phyloP scores from a whole-genome alignment of 1,140 invertebrate genomes.

The Lanistes nyassanus region DNA sequence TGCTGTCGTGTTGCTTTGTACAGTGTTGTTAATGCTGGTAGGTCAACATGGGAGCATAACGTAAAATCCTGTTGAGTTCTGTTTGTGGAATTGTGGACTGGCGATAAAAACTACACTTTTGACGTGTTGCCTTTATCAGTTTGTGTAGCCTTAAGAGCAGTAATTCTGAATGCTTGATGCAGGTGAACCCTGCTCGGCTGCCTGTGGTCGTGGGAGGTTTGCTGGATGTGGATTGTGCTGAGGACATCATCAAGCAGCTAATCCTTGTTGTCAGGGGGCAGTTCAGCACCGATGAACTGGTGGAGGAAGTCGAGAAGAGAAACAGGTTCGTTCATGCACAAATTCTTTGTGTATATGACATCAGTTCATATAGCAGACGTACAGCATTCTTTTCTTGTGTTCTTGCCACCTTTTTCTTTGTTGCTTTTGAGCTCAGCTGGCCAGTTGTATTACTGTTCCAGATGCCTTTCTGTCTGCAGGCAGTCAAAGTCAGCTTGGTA shows the following conservation, averaged over 20 bases:
- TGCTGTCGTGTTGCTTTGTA: too few relatives aligned
- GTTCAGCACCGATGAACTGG: constrained; percentile 98
- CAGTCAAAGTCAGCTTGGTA: too few relatives aligned
- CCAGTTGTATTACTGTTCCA: not conserved
- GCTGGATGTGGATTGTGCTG: constrained; percentile 97
- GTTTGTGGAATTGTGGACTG: too few relatives aligned
- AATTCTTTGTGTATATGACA: too few relatives aligned
- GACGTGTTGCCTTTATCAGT: not conserved
- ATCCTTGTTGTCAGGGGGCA: constrained; percentile 96
- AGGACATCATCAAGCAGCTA: constrained; percentile 99
- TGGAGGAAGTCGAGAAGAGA: constrained; percentile 97
- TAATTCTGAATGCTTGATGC: constrained; percentile 27
- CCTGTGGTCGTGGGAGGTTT: constrained; percentile 98
- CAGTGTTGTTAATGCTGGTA: too few relatives aligned
- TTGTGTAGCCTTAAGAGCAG: not conserved
- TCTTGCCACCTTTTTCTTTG: not conserved
- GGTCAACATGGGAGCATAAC: too few relatives aligned
- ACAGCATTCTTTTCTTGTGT: not conserved
- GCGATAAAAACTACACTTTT: not conserved
- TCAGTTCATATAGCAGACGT: too few relatives aligned
- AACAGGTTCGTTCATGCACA: constrained; percentile 75
- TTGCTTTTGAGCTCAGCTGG: not conserved
- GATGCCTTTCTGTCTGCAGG: not conserved
- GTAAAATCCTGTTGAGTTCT: too few relatives aligned
- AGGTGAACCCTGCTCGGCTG: constrained; percentile 96